phyloP scores from a whole-genome alignment of 2,113 vertebrate species.

The Piliocolobus tephrosceles region DNA sequence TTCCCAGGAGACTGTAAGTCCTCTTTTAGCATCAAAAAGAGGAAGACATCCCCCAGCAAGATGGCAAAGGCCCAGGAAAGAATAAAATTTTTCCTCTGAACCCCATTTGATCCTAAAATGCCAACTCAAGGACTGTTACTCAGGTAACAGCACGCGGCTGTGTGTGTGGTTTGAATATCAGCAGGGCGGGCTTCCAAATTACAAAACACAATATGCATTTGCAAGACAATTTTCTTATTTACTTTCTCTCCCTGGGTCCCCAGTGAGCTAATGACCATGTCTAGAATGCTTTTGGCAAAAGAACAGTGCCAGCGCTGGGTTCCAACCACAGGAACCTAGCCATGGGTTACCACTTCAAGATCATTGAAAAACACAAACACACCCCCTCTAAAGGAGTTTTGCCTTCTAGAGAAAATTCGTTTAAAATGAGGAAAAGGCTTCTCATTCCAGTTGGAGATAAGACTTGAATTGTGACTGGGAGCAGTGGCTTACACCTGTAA shows the following conservation, averaged over 20 bases:
- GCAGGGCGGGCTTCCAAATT: slow-evolving; percentile 64
- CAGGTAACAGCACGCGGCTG: slow-evolving; percentile 51
- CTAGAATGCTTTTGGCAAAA: slow-evolving; percentile 57
- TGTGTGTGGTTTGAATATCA: slow-evolving; percentile 60
- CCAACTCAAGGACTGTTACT: slow-evolving; percentile 56
- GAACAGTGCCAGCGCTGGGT: background rate
- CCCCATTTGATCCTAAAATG: slow-evolving; percentile 53
- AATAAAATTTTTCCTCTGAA: slow-evolving; percentile 62
- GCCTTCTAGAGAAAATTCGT: background rate
- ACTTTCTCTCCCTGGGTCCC: slow-evolving; percentile 69
- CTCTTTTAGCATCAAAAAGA: slow-evolving; percentile 50
- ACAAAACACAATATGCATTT: slow-evolving; percentile 51
- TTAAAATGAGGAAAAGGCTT: background rate
- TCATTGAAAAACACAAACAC: background rate
- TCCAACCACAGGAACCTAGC: background rate
- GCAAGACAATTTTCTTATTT: slow-evolving; percentile 79
- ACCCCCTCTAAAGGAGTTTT: background rate
- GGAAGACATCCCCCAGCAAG: slow-evolving; percentile 40
- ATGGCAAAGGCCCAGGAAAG: slow-evolving; percentile 60
- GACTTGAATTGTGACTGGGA: background rate
- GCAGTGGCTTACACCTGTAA: too few species aligned
- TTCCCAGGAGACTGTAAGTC: background rate
- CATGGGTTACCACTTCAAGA: background rate
- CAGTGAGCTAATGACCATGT: slow-evolving; percentile 67
- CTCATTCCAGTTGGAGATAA: background rate